Conservation (phyloP, 2,888 invertebrate species). For the Microctonus hyperodae region DNA sequence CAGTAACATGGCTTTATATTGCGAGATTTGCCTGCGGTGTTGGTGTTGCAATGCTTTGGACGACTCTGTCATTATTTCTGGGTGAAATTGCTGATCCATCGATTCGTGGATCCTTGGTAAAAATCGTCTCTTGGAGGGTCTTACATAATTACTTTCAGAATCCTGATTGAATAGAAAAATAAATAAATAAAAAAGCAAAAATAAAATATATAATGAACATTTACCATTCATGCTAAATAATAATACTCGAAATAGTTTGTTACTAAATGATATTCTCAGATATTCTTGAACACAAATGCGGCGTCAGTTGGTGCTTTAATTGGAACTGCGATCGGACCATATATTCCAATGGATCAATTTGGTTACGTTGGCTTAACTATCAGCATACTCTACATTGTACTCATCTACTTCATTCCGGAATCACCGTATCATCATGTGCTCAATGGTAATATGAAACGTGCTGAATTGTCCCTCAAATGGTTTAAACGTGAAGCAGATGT, state of each 20-base stretch:
- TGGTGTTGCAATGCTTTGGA: constrained; percentile 56
- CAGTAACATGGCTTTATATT: constrained; percentile 53
- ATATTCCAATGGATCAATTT: constrained; percentile 54
- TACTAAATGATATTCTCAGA: constrained; percentile 43
- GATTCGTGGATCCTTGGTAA: constrained; percentile 59
- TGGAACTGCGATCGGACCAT: constrained; percentile 59
- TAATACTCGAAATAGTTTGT: constrained; percentile 7
- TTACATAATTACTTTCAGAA: background rate
- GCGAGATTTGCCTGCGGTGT: constrained; percentile 52
- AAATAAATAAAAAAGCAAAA: too few relatives aligned
- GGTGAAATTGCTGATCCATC: constrained; percentile 58
- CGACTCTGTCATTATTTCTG: constrained; percentile 52
- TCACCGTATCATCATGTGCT: constrained; percentile 58
- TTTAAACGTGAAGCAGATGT: constrained; percentile 50
- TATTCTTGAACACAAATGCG: constrained; percentile 54
- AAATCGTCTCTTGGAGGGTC: constrained; percentile 18
- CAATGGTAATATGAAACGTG: constrained; percentile 48
- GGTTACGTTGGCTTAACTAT: constrained; percentile 52
- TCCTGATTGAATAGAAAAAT: constrained; percentile 10
- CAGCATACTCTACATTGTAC: constrained; percentile 49
- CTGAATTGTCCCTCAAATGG: constrained; percentile 58
- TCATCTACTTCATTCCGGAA: constrained; percentile 56
- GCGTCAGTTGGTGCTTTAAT: constrained; percentile 53
- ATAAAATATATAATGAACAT: constrained; percentile 1
- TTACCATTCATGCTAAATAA: background rate